Evolutionary conservation across 2,888 invertebrate genomes (phyloP).

Genomic region (Dicyrtomina minuta): DNA sequence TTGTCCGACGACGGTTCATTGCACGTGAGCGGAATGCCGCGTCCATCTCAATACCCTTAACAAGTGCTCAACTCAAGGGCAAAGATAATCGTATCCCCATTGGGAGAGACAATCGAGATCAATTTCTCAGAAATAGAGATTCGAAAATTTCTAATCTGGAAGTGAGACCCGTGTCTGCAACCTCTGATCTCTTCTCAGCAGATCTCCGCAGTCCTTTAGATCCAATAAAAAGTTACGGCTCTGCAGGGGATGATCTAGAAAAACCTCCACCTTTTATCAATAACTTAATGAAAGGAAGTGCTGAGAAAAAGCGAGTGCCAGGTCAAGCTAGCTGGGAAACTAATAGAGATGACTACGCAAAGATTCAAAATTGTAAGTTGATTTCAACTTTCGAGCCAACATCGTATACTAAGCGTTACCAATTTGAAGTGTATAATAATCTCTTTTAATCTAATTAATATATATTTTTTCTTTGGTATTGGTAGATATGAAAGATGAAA

Average conservation of each 20-base stretch:
- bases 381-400: background rate
- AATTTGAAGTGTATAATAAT: too few relatives aligned
- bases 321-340: conserved; percentile 46
- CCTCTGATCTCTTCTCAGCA: conserved; percentile 48
- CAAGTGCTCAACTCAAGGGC: conserved; percentile 48
- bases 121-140: conserved; percentile 49
- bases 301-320: conserved; percentile 38
- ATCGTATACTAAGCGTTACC: background rate
- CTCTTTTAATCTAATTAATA: background rate
- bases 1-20: conserved; percentile 48
- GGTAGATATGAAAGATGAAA: conserved; percentile 53
- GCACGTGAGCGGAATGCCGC: conserved; percentile 42
- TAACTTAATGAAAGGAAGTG: conserved; percentile 49
- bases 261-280: conserved; percentile 47
- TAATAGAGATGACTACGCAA: conserved; percentile 52
- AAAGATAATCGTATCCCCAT: conserved; percentile 47
- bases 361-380: conserved; percentile 53
- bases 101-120: conserved; percentile 49
- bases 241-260: conserved; percentile 48
- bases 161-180: conserved; percentile 52
- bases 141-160: conserved; percentile 53
- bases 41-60: conserved; percentile 48
- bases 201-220: conserved; percentile 48
- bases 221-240: conserved; percentile 50
- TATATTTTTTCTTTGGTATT: too few relatives aligned